Conservation (phyloP, 2,888 invertebrate genomes). For the Scrobipalpa atriplicella region DNA sequence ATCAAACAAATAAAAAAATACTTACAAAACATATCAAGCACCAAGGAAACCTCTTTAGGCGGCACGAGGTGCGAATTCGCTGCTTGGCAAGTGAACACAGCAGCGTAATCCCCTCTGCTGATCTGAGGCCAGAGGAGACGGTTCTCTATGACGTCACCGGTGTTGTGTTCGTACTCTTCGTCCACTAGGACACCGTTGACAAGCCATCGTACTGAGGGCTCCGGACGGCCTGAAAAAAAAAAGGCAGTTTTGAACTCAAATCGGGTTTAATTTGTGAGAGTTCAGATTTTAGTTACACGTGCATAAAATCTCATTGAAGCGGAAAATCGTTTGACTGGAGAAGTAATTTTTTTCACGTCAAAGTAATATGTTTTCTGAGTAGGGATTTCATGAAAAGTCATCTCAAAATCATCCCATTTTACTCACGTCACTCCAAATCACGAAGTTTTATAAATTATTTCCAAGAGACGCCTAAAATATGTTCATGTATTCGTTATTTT, state of each 20-base stretch:
- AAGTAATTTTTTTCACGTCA: no score
- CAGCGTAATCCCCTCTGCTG: conserved; percentile 90
- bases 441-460: not conserved
- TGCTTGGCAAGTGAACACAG: conserved; percentile 94
- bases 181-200: conserved; percentile 91
- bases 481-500: conserved; percentile 9
- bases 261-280: no score
- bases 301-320: no score
- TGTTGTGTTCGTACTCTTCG: conserved; percentile 92
- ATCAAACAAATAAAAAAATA: conserved; percentile 41
- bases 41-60: conserved; percentile 89
- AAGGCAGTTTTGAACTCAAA: no score
- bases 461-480: not conserved
- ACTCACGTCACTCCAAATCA: not conserved
- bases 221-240: conserved; percentile 86
- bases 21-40: conserved; percentile 92
- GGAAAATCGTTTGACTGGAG: no score
- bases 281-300: no score
- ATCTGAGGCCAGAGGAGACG: conserved; percentile 89
- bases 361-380: no score
- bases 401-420: not conserved
- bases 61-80: conserved; percentile 92
- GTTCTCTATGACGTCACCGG: conserved; percentile 94
- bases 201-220: conserved; percentile 92
- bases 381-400: no score